Evolutionary conservation across 2,888 invertebrate species (phyloP).

Genomic region (Arenicola marina): DNA sequence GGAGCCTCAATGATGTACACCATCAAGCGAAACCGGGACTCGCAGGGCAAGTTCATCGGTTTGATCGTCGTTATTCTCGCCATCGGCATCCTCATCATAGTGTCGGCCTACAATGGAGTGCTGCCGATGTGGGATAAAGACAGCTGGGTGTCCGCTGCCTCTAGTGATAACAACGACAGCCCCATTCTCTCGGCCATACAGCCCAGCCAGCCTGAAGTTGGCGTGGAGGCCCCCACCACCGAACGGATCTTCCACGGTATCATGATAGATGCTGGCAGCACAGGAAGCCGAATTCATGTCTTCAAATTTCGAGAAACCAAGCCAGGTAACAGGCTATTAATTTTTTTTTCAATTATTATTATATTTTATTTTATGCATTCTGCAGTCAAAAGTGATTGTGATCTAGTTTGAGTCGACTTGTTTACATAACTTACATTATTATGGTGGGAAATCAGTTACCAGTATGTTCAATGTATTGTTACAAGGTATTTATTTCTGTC

Average conservation of each 20-base stretch:
- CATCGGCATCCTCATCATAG: neutral
- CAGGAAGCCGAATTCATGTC: constrained; percentile 74
- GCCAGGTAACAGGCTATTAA: neutral
- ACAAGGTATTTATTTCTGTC: too few relatives aligned
- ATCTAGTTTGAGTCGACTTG: too few relatives aligned
- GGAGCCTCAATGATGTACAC: neutral
- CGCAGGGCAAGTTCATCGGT: neutral
- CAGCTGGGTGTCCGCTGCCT: neutral
- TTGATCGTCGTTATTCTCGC: neutral
- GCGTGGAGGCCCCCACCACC: neutral
- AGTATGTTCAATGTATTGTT: too few relatives aligned
- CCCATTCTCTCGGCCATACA: neutral
- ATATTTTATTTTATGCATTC: neutral
- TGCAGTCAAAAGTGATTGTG: neutral
- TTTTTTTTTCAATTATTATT: constrained; percentile 1
- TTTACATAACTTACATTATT: too few relatives aligned
- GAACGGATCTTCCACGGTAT: constrained; percentile 71
- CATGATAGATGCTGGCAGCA: constrained; percentile 92
- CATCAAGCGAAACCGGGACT: neutral
- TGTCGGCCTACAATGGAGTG: neutral
- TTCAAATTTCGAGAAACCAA: constrained; percentile 47
- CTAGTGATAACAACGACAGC: neutral
- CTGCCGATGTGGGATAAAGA: neutral
- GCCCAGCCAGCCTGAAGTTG: neutral
- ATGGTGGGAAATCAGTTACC: too few relatives aligned